A percentile compares a stretch with the other conserved stretches of the same genome.
These are phyloP conservation scores for Opisthograptis luteolata DNA, from an alignment of 2,888 invertebrate genomes.

Conservation along the genomic window DNA sequence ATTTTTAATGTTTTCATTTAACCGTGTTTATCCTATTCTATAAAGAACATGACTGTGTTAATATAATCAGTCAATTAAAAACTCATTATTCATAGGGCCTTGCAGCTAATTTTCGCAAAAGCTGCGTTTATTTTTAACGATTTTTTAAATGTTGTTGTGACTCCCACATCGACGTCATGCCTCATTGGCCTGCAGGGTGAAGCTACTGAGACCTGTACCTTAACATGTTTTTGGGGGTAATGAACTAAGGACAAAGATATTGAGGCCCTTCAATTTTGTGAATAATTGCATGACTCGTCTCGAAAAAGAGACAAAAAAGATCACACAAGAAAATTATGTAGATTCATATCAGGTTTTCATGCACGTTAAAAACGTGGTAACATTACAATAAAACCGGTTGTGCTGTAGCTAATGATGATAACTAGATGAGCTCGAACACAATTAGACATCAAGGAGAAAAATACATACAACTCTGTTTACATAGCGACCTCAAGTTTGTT, in stretches of 20 bases:
- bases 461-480: slow-evolving; percentile 10
- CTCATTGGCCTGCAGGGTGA: too few relatives aligned
- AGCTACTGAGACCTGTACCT: too few relatives aligned
- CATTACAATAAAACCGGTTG: slow-evolving; percentile 21
- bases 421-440: slow-evolving; percentile 29
- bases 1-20: too few relatives aligned
- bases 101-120: too few relatives aligned
- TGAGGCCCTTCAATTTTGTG: slow-evolving; percentile 31
- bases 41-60: too few relatives aligned
- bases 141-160: too few relatives aligned
- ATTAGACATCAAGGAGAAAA: slow-evolving; percentile 22
- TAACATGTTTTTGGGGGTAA: slow-evolving; percentile 26
- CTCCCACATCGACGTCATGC: too few relatives aligned
- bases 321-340: slow-evolving; percentile 6
- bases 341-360: slow-evolving; percentile 6
- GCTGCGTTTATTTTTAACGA: too few relatives aligned
- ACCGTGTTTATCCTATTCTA: too few relatives aligned
- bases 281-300: slow-evolving; percentile 34
- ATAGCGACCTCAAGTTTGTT: slow-evolving; percentile 15
- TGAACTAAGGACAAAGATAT: slow-evolving; percentile 36
- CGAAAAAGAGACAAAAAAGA: slow-evolving; percentile 20
- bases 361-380: slow-evolving; percentile 10
- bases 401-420: slow-evolving; percentile 26
- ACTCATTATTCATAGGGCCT: too few relatives aligned
- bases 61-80: too few relatives aligned